Conservation (phyloP, 1,140 invertebrate genomes). For the Drosophila asahinai region DNA sequence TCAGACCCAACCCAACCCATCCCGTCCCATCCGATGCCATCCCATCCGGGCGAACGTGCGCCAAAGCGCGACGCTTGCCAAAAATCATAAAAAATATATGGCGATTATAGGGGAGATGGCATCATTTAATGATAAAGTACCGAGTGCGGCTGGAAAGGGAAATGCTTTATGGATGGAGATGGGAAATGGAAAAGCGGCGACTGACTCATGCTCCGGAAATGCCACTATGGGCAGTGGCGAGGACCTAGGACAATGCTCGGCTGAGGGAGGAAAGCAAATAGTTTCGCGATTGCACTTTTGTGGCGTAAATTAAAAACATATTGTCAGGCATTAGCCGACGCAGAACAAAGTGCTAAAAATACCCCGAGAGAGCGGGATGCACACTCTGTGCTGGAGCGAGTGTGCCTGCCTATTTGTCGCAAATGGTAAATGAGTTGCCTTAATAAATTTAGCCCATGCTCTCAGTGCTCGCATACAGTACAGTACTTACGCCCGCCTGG, state of each 20-base stretch:
- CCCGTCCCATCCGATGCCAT: background rate
- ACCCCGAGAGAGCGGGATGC: constrained; percentile 57
- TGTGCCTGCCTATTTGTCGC: constrained; percentile 62
- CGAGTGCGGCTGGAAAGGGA: constrained; percentile 9
- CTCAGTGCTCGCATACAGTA: constrained; percentile 30
- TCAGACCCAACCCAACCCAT: background rate
- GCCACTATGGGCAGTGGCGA: constrained; percentile 22
- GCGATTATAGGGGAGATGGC: constrained; percentile 62
- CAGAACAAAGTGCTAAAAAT: constrained; percentile 67
- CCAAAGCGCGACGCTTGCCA: constrained; percentile 71
- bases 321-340: constrained; percentile 63
- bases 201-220: constrained; percentile 55
- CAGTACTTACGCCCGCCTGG: constrained; percentile 53
- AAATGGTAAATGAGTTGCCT: constrained; percentile 74
- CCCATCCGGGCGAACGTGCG: constrained; percentile 62
- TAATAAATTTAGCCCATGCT: constrained; percentile 79
- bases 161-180: constrained; percentile 6
- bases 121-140: constrained; percentile 62
- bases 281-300: constrained; percentile 63
- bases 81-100: constrained; percentile 74
- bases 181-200: constrained; percentile 9
- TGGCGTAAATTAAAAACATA: constrained; percentile 79
- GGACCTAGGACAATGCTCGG: constrained; percentile 34
- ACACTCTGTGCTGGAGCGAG: constrained; percentile 41
- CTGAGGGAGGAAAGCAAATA: constrained; percentile 43